Base-by-base conservation (phyloP, 2,113 vertebrate species). In the Lophius piscatorius region DNA sequence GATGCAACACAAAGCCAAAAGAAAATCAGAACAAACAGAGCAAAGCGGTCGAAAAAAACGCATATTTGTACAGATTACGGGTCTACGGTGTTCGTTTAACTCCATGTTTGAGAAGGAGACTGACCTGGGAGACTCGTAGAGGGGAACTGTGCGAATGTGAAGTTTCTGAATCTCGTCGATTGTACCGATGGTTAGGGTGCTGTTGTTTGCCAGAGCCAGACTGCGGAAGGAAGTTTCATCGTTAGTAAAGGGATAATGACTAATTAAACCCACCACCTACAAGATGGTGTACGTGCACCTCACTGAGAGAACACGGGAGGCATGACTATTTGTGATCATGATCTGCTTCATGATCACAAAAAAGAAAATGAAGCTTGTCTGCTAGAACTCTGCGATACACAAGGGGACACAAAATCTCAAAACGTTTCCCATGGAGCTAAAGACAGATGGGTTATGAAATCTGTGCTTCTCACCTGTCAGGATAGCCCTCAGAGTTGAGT, bases 141-240 rank as follows among this genome's bases (percentile, higher is more conserved):
- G 94, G 0, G 97, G 97, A 17, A 99, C 97, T 0, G 97, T 99
- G 62, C 97, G 94, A 70, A 99, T 99, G 80, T 99, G 97, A 21
- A 98, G 93, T 74, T 99, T 99, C 91, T 99, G 97, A 74, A 99
- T 99, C 88, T 99, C 97, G 0, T 99, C 97, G 0, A 99, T 99
- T 74, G 97, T 99, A 35, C 97, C 97, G 0, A 99, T 99, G 16
- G 97, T 99, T 81, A 99, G 86, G 13, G 97, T 99, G 91, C 97
- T 99, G 90, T 99, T 99, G 68, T 99, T 99, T 57, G 97, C 97
- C 82, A 99, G 75, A 0, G 96, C 97, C 91, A 98, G 78, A 80
- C 97, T 98, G 82, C 0, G 6, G 1, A 8, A 28, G 11, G 11
- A 26, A 49, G 2, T 11, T n/a, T 16, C 4, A 10, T 31, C 9